Conservation (phyloP, 2,113 vertebrate genomes). For the Poeciliopsis retropinna region DNA sequence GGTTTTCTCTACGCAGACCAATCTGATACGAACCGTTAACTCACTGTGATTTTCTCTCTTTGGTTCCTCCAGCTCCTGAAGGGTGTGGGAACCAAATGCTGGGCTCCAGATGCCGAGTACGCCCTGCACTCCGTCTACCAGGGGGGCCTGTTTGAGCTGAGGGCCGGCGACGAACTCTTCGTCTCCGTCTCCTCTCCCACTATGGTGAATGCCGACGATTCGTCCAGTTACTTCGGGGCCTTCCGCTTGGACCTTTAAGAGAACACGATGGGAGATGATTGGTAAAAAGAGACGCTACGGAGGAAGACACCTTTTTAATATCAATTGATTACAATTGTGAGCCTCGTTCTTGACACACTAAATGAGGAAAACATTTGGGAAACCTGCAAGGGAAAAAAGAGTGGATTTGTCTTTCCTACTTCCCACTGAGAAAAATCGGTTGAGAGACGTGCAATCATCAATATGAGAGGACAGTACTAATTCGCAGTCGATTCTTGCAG, state of each 20-base stretch:
- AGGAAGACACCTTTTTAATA: constrained; percentile 26
- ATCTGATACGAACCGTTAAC: not conserved
- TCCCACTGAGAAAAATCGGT: constrained; percentile 15
- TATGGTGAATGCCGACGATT: constrained; percentile 81
- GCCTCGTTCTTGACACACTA: constrained; percentile 50
- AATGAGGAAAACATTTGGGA: constrained; percentile 26
- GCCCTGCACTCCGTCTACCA: constrained; percentile 89
- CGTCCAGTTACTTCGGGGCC: constrained; percentile 87
- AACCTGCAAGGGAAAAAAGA: constrained; percentile 13
- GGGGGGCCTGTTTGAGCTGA: constrained; percentile 87
- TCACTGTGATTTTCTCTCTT: not conserved
- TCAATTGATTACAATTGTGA: constrained; percentile 1
- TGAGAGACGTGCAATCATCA: constrained; percentile 41
- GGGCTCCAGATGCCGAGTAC: constrained; percentile 85
- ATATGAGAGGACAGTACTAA: constrained; percentile 25
- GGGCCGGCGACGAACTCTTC: constrained; percentile 85
- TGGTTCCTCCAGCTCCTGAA: constrained; percentile 82
- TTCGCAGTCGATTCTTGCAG: constrained; percentile 23
- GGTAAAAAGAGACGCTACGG: not conserved
- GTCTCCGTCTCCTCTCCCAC: constrained; percentile 87
- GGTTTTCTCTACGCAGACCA: too few relatives aligned
- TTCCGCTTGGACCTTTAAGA: constrained; percentile 86
- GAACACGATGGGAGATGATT: not conserved
- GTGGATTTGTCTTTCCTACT: constrained; percentile 22
- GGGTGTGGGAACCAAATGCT: constrained; percentile 89